Evolutionary conservation across 1,140 invertebrate genomes (phyloP), one percentile per base, ranked within the genome.

Genomic region (Hyposmocoma kahamanoa): DNA sequence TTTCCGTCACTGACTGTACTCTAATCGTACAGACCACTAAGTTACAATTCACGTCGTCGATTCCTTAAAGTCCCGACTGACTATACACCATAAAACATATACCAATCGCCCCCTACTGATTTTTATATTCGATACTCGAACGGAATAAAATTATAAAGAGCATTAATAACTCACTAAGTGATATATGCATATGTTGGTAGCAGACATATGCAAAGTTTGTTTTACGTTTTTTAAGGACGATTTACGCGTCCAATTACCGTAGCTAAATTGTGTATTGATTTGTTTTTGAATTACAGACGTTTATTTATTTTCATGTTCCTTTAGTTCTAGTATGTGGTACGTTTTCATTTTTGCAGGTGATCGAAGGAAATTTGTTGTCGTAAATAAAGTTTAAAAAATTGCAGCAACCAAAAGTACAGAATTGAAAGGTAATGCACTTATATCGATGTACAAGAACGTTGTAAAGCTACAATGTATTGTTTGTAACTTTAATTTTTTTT

Each of bases 111-210:
- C 79, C 80, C 80, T 44, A 81, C 73, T 67, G 80, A 55, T 79
- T 80, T 81, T 81, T 79, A 83, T 79, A 77, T 78, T 76, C 69
- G 65, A 62, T 62, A 57, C 63, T 64, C 57, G 64, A 69, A 65
- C 69, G 55, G 73, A 68, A 79, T 79, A 83, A 83, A 72, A 81
- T 83, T 83, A 83, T 83, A 72, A 64, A 63, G 56, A 28, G 61
- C 59, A 64, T 74, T 69, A 72, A 79, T 83, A 83, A 83, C 69
- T 83, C 77, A 79, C 49, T 52, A 55, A 56, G 55, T 75, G 72
- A 83, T 79, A 72, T 75, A 80, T 68, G 61, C 57, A 50, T 54
- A 49, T 46, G 56, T 50, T 66, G 62, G 67, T 63, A 72, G 62
- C 58, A 36, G 54, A 52, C 59, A 46, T 74, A 77, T 72, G 72